Percentiles rank a stretch among this genome's conserved stretches.
Conservation (phyloP, 2,888 invertebrate genomes). For the Papilio elwesi region DNA sequence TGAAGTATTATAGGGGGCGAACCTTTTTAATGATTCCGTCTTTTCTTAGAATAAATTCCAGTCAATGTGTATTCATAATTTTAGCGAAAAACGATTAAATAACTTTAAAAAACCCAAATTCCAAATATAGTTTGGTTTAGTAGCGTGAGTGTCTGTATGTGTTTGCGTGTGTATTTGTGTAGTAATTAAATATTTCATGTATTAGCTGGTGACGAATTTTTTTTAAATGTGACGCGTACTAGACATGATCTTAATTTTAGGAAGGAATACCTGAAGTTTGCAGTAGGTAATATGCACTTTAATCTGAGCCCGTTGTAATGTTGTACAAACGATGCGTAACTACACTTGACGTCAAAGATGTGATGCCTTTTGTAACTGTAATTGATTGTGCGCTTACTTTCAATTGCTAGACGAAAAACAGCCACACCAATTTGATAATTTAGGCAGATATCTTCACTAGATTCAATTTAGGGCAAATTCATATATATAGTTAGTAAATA, state of each 20-base stretch:
- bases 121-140: too few species aligned
- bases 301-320: not conserved
- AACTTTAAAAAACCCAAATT: not conserved
- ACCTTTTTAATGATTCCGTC: not conserved
- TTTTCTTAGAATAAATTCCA: constrained; percentile 16
- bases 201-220: too few species aligned
- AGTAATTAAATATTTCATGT: too few species aligned
- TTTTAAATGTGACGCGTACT: too few species aligned
- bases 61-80: constrained; percentile 1
- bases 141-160: too few species aligned
- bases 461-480: not conserved
- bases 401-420: constrained; percentile 10
- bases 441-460: not conserved
- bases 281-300: not conserved
- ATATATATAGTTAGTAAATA: not conserved
- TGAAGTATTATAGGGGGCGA: constrained; percentile 1
- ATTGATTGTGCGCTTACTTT: not conserved
- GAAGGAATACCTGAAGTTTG: not conserved
- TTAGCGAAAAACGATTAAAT: not conserved
- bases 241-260: too few species aligned
- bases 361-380: not conserved
- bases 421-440: not conserved
- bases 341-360: not conserved
- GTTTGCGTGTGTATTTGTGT: too few species aligned
- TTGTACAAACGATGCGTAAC: not conserved